These are phyloP conservation scores for Atrina japonica DNA, from an alignment of 2,888 invertebrate genomes.

Conservation along the genomic window DNA sequence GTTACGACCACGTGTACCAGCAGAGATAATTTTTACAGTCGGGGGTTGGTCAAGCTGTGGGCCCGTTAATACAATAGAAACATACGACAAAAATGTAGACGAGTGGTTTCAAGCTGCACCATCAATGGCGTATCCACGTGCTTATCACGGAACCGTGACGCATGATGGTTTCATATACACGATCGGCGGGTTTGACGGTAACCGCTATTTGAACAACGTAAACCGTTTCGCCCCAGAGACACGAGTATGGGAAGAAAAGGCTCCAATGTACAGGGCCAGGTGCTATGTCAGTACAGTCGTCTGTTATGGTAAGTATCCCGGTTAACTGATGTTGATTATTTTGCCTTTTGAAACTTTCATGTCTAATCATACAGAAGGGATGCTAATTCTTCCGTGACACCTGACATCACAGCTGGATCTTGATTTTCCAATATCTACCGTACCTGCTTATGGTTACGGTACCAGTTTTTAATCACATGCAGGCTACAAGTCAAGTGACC, in stretches of 20 bases:
- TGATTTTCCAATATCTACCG: too few species aligned
- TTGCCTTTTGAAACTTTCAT: too few species aligned
- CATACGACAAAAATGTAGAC: slow-evolving; percentile 83
- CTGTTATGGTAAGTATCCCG: slow-evolving; percentile 62
- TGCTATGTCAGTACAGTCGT: slow-evolving; percentile 85
- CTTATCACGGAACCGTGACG: slow-evolving; percentile 87
- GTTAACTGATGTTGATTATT: too few species aligned
- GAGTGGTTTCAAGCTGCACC: slow-evolving; percentile 86
- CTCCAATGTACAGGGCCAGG: slow-evolving; percentile 81
- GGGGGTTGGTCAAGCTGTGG: slow-evolving; percentile 90
- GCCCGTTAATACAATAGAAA: slow-evolving; percentile 82
- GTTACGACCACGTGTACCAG: slow-evolving; percentile 86
- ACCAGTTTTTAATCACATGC: too few species aligned
- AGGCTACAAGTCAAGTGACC: too few species aligned
- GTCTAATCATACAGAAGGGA: too few species aligned
- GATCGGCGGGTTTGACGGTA: slow-evolving; percentile 82
- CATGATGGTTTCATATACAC: slow-evolving; percentile 79
- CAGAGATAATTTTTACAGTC: slow-evolving; percentile 92
- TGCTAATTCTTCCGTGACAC: too few species aligned
- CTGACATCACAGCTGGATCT: too few species aligned
- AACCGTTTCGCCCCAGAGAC: slow-evolving; percentile 77
- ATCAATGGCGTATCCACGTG: slow-evolving; percentile 87
- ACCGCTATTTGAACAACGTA: slow-evolving; percentile 80
- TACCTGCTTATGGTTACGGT: too few species aligned
- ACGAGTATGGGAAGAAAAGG: slow-evolving; percentile 79